Evolutionary conservation across 2,113 vertebrate species (phyloP), one percentile per base, ranked within the genome.

Genomic region (Panthera leo): DNA sequence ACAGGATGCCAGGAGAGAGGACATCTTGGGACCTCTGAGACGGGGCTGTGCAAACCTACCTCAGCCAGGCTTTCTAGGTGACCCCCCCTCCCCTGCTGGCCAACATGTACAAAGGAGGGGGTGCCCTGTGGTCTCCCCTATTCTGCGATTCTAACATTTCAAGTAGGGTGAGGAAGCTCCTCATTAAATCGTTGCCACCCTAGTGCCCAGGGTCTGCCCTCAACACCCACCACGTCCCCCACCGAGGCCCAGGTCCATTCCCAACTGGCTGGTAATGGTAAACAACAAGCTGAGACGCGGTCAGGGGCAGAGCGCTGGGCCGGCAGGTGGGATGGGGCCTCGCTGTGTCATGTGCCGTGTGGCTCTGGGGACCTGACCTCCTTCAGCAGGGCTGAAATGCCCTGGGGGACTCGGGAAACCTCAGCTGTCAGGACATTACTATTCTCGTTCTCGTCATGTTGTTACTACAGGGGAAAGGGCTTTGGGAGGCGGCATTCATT

Each of bases 381-480:
- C 25, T 45, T 70, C 51, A 21, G 16, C 42, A 36, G 10, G 0
- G 67, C 27, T 45, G 51, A 87, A 18, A 42, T 42, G 18, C 51
- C 36, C 31, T n/a, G 7, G 25, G 53, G 18, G 51, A 16, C 80
- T 73, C 11, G 1, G 78, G 70, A 48, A 23, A 5, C 23, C 21
- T 27, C 18, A 5, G 42, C 48, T 75, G 0, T 9, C 7, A 34
- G 42, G 23, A 8, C 15, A 0, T 31, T 7, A 8, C 42, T 42
- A 1, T 39, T 55, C 5, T 11, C 48, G 34, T 5, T 86, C 25
- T 25, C 21, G 29, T 34, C 61, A 5, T 8, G 6, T 25, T 63
- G n/a, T 9, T 29, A 12, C 61, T 48, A 31, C 78, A 10, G 29
- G 39, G 23, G 73, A 25, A 53, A 34, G 29, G 25, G 21, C n/a